Conservation (phyloP, 2,797 vertebrate genomes). For the Anableps anableps region DNA sequence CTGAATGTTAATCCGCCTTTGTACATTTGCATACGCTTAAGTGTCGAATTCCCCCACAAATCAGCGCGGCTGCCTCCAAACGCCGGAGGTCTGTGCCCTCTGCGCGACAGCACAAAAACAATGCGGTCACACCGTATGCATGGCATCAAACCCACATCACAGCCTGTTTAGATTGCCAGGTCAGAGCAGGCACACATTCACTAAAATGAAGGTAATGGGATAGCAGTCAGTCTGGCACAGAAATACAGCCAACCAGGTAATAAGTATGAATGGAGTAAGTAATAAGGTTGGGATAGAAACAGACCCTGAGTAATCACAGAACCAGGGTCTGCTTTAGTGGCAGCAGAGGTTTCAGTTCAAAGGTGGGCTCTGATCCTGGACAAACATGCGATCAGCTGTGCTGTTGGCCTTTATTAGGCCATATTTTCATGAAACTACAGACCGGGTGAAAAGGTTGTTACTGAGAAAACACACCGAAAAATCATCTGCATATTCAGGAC, state of each 20-base stretch:
- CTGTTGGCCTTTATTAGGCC: conserved; percentile 19
- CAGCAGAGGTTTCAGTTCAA: conserved; percentile 62
- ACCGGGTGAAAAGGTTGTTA: conserved; percentile 25
- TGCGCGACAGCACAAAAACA: conserved; percentile 69
- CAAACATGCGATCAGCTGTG: conserved; percentile 42
- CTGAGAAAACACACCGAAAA: neutral
- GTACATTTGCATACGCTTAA: conserved; percentile 82
- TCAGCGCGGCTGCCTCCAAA: conserved; percentile 63
- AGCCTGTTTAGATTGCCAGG: conserved; percentile 77
- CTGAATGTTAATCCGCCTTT: conserved; percentile 81
- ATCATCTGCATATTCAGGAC: neutral
- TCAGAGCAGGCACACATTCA: conserved; percentile 67
- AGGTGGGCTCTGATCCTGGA: conserved; percentile 63
- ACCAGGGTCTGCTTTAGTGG: conserved; percentile 63
- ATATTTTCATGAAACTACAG: conserved; percentile 35
- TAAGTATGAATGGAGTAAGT: conserved; percentile 73
- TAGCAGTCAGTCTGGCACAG: conserved; percentile 59
- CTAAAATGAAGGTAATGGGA: conserved; percentile 78
- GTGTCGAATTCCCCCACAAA: conserved; percentile 78
- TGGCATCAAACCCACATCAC: conserved; percentile 76
- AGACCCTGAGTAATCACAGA: conserved; percentile 63
- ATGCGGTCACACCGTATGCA: conserved; percentile 66
- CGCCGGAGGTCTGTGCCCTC: conserved; percentile 48
- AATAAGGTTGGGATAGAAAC: conserved; percentile 72
- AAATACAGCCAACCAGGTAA: conserved; percentile 70